Base-by-base conservation (phyloP, 1,140 invertebrate species). In the Andricus grossulariae region DNA sequence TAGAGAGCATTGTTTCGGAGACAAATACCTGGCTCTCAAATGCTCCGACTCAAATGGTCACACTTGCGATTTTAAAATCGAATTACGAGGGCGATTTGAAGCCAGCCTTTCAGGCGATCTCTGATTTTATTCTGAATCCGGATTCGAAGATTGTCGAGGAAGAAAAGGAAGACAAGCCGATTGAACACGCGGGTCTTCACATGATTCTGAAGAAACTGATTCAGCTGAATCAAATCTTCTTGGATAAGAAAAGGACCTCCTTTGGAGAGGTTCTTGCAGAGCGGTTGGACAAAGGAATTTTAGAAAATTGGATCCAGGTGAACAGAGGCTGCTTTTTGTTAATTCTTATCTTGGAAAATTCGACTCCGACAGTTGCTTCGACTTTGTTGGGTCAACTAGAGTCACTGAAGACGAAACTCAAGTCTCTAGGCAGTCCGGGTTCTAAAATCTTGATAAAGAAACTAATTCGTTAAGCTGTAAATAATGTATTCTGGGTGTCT, bases 181-280 rank as follows among this genome's bases (percentile, higher is more conserved):
- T 97, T n/a, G 97, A 98, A 91, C 94, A 97, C 88, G 89, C 95
- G 0, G 96, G 95, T 15, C 92, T 97, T 75, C 96, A 97, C 88
- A 93, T 95, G 92, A 93, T 94, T 50, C 86, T 97, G 4, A 97
- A 97, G 82, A 96, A 97, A 89, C 89, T 98, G 16, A 93, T 97
- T 18, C 91, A 93, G 72, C 89, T 94, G 73, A 96, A 97, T 82
- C 92, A 92, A 72, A 84, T 90, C 2, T 87, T 92, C 8, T 21
- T 81, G 18, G 79, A 88, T 71, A 88, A 85, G 39, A 77, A 78
- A 15, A 81, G 87, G 75, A 77, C 72, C 45, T 92, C 91, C 15
- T 93, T 94, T 83, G 90, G 92, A 7, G 77, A 86, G 51, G 75
- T 88, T 16, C 80, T 95, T 18, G 73, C 93, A 15, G 54, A 90